Percentiles rank a stretch among this genome's conserved stretches.
Evolutionary conservation across 2,113 vertebrate species (phyloP).

Genomic region (Diadophis punctatus): DNA sequence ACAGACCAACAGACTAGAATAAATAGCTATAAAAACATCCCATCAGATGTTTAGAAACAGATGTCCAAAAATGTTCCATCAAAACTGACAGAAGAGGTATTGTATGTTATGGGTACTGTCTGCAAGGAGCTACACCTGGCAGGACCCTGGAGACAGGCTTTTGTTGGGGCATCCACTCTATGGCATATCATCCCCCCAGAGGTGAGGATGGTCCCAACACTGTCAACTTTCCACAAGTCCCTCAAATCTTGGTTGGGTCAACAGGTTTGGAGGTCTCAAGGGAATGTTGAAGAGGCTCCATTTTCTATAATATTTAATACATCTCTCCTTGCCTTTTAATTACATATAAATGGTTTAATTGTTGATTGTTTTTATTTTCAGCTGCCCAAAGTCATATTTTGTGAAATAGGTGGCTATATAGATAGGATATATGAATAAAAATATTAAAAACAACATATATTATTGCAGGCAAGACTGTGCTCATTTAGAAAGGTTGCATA

Average conservation of each 20-base stretch:
- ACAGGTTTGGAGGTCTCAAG: neutral
- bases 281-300: neutral
- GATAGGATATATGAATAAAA: neutral
- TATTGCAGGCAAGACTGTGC: neutral
- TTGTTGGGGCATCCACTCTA: neutral
- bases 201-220: neutral
- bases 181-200: neutral
- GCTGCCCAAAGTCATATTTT: neutral
- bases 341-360: neutral
- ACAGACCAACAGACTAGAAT: neutral
- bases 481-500: neutral
- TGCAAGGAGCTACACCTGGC: neutral
- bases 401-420: neutral
- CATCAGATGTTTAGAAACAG: neutral
- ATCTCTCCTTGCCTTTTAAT: neutral
- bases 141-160: neutral
- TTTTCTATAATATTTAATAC: neutral
- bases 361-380: neutral
- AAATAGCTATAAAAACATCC: neutral
- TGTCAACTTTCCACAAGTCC: neutral
- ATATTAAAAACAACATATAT: neutral
- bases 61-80: neutral
- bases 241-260: neutral
- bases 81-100: neutral
- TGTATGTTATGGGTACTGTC: neutral